Percentiles rank a stretch among this genome's conserved stretches.
These are phyloP conservation scores for Myripristis murdjan DNA, from an alignment of 2,797 vertebrate species.

Conservation along the genomic window DNA sequence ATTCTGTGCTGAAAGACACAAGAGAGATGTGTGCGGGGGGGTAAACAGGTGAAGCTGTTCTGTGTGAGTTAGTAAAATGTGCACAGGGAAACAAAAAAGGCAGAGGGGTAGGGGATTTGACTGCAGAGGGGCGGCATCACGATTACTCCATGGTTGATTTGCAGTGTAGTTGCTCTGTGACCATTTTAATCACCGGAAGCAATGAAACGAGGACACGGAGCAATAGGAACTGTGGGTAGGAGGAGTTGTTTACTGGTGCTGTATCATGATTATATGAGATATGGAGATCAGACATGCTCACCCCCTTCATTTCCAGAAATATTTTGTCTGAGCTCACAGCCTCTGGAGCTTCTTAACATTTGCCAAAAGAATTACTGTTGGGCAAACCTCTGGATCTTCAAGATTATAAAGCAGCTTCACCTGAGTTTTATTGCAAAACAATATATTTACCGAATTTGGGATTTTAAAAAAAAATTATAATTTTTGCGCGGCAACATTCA, in stretches of 20 bases:
- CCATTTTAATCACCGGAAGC: conserved; percentile 35
- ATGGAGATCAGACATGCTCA: conserved; percentile 56
- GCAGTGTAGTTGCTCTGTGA: conserved; percentile 29
- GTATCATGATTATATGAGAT: conserved; percentile 49
- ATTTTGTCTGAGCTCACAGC: conserved; percentile 47
- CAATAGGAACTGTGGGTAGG: conserved; percentile 44
- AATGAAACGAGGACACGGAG: conserved; percentile 34
- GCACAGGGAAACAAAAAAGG: conserved; percentile 18
- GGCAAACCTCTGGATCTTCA: conserved; percentile 22
- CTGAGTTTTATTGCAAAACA: background rate
- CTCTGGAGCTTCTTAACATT: conserved; percentile 27
- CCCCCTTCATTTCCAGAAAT: conserved; percentile 51
- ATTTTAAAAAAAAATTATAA: too few relatives aligned
- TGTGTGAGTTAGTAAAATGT: conserved; percentile 49
- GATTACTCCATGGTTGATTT: conserved; percentile 5
- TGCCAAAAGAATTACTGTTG: conserved; percentile 19
- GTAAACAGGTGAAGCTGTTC: conserved; percentile 7
- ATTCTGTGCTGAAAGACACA: conserved; percentile 19
- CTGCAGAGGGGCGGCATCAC: background rate
- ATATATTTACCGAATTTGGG: background rate
- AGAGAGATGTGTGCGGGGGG: conserved; percentile 4
- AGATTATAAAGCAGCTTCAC: conserved; percentile 6
- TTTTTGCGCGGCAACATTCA: too few relatives aligned
- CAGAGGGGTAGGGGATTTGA: conserved; percentile 18
- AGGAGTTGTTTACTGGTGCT: conserved; percentile 47